A percentile compares a stretch with the other conserved stretches of the same genome.
phyloP scores from a whole-genome alignment of 2,113 vertebrate genomes.

The Poecile atricapillus region DNA sequence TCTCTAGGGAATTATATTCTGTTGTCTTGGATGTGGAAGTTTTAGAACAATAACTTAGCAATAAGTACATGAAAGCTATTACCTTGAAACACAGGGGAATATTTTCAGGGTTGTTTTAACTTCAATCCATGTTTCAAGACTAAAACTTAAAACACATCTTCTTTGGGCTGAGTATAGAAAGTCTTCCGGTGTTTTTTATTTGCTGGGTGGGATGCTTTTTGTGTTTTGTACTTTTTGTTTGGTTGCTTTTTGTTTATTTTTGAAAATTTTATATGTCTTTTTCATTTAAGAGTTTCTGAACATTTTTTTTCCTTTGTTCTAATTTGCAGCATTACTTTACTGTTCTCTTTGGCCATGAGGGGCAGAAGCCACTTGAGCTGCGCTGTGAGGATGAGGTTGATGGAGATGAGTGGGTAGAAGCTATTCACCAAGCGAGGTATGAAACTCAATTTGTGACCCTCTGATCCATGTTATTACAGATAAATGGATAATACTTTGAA shows the following conservation, averaged over 20 bases:
- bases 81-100: neutral
- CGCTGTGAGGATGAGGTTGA: slow-evolving; percentile 91
- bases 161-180: neutral
- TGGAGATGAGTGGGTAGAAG: slow-evolving; percentile 96
- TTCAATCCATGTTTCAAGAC: neutral
- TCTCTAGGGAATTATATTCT: neutral
- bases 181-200: neutral
- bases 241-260: neutral
- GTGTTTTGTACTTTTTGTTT: neutral
- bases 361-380: slow-evolving; percentile 94
- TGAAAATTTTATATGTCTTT: fast-evolving
- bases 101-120: neutral
- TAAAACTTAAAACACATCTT: neutral
- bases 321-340: slow-evolving; percentile 89
- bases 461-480: neutral
- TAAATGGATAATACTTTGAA: neutral
- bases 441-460: neutral
- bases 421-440: slow-evolving; percentile 97
- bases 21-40: neutral
- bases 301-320: neutral
- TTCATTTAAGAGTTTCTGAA: neutral
- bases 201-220: neutral
- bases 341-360: slow-evolving; percentile 94
- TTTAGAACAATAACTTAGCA: neutral
- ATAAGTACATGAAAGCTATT: neutral